Base-by-base conservation (phyloP, 2,888 invertebrate species). In the Shargacucullia verbasci region DNA sequence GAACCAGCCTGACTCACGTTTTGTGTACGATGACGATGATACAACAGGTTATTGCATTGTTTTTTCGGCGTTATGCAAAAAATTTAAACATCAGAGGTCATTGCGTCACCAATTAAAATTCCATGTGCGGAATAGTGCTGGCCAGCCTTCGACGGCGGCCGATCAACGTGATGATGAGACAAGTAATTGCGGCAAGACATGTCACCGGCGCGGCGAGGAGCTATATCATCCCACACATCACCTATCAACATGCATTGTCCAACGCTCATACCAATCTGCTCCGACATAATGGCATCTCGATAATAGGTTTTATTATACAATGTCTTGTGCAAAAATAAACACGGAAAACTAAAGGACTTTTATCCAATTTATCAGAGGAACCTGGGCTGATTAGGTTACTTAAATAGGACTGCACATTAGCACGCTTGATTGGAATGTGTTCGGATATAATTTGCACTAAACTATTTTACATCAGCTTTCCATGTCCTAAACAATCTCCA, bases 71-170 rank as follows among this genome's bases (percentile, higher is more conserved):
- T 81, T 83, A 84, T 81, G 85, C 83, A 84, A 85, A 89, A 84
- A 86, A 83, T 78, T 71, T 69, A 75, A 63, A 54, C 47, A 81
- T 65, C 80, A 79, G 83, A 88, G 86, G 84, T 86, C 84, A 84
- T 87, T 88, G 86, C 89, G 87, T 90, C 87, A 89, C 73, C 82
- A 81, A 87, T 90, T 87, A 85, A 84, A 77, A 89, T 87, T 87
- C 86, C 70, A 73, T 58, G 69, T 64, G 79, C 64, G 62, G 65
- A 54, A 72, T 57, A 71, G 46, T 69, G 72, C 15, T 50, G 39
- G 34, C 46, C 79, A 82, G 80, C 84, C 86, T 87, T 86, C 83
- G 72, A 47, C 41, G 52, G 38, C 4, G 38, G 41, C 35, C 56
- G 72, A 73, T 71, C 66, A 63, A 65, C 73, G 74, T 62, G 60